A percentile compares a stretch with the other conserved stretches of the same genome.
Conservation (phyloP, 2,888 invertebrate species). For the Cyclophora albipunctata region DNA sequence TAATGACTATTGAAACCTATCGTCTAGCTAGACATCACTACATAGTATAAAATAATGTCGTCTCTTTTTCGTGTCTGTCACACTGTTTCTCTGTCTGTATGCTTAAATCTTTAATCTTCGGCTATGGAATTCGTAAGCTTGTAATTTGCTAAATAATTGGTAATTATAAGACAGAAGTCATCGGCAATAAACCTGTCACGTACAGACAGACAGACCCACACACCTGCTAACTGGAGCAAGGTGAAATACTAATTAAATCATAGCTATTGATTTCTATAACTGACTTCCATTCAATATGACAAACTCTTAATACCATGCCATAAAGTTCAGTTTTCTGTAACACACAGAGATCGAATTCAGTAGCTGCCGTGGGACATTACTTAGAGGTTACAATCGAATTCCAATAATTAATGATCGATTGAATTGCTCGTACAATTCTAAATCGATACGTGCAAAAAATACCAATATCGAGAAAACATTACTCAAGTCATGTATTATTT, state of each 20-base stretch:
- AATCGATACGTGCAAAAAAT: constrained; percentile 41
- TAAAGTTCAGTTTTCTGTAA: constrained; percentile 26
- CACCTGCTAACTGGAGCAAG: constrained; percentile 55
- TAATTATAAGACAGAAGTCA: background rate
- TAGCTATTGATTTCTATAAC: constrained; percentile 33
- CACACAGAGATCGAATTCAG: constrained; percentile 1
- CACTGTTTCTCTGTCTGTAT: too few species aligned
- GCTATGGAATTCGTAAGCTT: too few species aligned
- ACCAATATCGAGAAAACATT: constrained; percentile 32
- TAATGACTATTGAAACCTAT: too few species aligned
- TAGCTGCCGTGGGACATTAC: constrained; percentile 48
- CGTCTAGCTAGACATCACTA: too few species aligned
- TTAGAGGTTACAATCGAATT: constrained; percentile 57
- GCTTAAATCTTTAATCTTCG: too few species aligned
- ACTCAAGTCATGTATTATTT: constrained; percentile 10
- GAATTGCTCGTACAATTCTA: constrained; percentile 36
- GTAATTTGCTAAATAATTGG: too few species aligned
- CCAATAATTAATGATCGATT: constrained; percentile 49
- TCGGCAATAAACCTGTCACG: background rate
- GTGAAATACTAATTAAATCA: constrained; percentile 54
- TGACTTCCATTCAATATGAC: background rate
- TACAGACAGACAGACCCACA: constrained; percentile 11
- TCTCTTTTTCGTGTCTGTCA: too few species aligned
- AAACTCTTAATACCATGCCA: constrained; percentile 17
- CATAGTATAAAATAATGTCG: too few species aligned